Base-by-base conservation (phyloP, 2,888 invertebrate species). In the Orchestes rusci region DNA sequence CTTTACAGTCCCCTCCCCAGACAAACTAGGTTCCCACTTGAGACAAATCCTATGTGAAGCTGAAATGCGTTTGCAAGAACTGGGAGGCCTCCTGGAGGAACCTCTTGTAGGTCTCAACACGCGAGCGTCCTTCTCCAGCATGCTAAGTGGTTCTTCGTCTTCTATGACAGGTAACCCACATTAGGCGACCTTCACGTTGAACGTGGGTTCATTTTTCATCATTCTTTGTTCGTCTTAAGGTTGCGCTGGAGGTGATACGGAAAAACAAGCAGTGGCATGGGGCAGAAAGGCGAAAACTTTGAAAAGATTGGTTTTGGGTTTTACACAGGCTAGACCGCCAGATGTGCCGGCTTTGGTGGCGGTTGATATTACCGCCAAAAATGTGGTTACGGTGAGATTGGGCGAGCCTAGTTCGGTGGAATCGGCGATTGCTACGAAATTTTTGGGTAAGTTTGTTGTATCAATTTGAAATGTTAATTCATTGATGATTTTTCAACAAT, bases 231-330 rank as follows among this genome's bases (percentile, higher is more conserved):
- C 29, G 16, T 43, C 27, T 51, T 48, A 54, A 30, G 82, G 84
- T 27, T 84, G 86, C 63, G 79, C 83, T 1, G 83, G 79, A 16
- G 71, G 79, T 12, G 82, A 84, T 60, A 80, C 80, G 53, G 88
- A 88, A 63, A 88, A 89, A 60, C 88, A 89, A 66, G 80, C 85
- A 38, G 82, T 85, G 51, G 80, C 88, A 39, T 93, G 93, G 92
- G 90, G 93, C 57, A 76, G 91, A 51, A 78, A 89, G 58, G 79
- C 83, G 35, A 76, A 85, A 59, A 80, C 85, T 1, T 73, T 91
- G 30, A 83, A 76, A 48, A 70, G 77, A 29, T 82, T 95, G 76
- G 77, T 89, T 27, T 71, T 84, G 19, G 93, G 93, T 34, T 92
- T 92, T 74, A 88, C 91, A 58, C 87, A 90, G 68, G 82, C 88